These are phyloP conservation scores for Riparia riparia DNA, from an alignment of 2,113 vertebrate genomes.

Conservation along the genomic window DNA sequence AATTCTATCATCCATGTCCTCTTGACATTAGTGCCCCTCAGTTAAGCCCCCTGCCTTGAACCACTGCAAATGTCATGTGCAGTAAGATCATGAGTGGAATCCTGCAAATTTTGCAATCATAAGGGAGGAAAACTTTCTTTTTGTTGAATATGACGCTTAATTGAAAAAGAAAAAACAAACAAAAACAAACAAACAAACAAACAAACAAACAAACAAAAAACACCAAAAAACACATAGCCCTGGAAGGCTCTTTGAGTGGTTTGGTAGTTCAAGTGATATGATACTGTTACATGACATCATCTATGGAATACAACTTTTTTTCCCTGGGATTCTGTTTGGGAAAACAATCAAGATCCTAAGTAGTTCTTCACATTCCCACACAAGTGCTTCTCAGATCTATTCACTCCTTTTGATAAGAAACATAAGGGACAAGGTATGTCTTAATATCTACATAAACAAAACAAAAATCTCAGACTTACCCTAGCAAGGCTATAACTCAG, in stretches of 20 bases:
- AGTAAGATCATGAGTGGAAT: not conserved
- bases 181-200: not conserved
- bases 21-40: not conserved
- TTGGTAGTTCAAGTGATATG: not conserved
- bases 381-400: not conserved
- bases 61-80: rapidly evolving
- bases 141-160: not conserved
- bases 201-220: not conserved
- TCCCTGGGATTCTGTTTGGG: not conserved
- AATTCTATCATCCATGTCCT: not conserved
- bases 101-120: not conserved
- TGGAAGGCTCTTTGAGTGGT: not conserved
- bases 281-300: not conserved
- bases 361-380: not conserved
- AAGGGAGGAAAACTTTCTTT: not conserved
- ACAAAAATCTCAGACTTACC: not conserved
- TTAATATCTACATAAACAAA: not conserved
- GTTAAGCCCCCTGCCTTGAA: not conserved
- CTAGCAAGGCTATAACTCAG: not conserved
- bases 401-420: not conserved
- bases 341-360: not conserved
- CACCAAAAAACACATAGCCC: not conserved
- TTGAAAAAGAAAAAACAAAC: not conserved
- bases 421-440: not conserved
- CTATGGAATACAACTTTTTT: not conserved